phyloP scores from a whole-genome alignment of 2,888 invertebrate genomes.

The Scaeva pyrastri region DNA sequence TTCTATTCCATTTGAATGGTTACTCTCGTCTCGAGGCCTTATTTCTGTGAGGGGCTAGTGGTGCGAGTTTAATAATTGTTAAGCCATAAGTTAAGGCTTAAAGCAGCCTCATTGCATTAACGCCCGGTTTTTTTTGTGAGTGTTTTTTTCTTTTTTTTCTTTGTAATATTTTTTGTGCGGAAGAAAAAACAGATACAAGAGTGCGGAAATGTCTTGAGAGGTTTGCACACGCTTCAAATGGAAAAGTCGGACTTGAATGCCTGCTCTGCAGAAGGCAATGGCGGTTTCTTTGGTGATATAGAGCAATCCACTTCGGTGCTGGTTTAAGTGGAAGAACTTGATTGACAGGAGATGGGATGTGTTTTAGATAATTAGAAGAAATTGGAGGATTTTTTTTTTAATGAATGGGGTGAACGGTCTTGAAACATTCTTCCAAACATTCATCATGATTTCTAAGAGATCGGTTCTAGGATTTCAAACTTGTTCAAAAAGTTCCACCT shows the following conservation, averaged over 20 bases:
- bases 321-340: neutral
- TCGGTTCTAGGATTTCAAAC: neutral
- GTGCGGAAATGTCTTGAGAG: constrained; percentile 46
- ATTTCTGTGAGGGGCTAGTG: neutral
- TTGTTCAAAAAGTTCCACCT: neutral
- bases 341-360: constrained; percentile 23
- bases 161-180: constrained; percentile 45
- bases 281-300: constrained; percentile 6
- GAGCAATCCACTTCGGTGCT: constrained; percentile 23
- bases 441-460: no score
- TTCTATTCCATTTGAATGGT: constrained; percentile 33
- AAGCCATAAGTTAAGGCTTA: constrained; percentile 28
- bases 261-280: neutral
- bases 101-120: constrained; percentile 63
- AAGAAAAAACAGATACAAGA: constrained; percentile 47
- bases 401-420: neutral
- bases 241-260: neutral
- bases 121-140: constrained; percentile 35
- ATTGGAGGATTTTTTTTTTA: neutral
- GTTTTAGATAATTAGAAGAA: constrained; percentile 15
- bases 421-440: neutral
- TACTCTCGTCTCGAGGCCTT: constrained; percentile 13
- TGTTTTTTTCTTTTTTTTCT: neutral
- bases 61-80: constrained; percentile 25
- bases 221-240: constrained; percentile 35